phyloP scores from a whole-genome alignment of 2,113 vertebrate genomes.

The Conger conger region DNA sequence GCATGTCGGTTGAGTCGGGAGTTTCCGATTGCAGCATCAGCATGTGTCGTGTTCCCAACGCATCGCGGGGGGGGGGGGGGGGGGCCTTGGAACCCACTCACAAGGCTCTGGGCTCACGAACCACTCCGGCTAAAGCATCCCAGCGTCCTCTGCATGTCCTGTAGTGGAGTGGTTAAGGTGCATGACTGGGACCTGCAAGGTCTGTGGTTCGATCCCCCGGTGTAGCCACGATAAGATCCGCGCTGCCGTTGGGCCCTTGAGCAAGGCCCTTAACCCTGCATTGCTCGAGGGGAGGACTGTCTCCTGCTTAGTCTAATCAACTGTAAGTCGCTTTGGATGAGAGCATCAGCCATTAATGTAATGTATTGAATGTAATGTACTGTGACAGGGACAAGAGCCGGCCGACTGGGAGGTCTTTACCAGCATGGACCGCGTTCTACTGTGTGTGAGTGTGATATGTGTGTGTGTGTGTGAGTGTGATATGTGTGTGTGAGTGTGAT shows the following conservation, averaged over 20 bases:
- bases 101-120: slow-evolving; percentile 48
- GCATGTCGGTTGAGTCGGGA: not conserved
- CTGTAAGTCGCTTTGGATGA: no score
- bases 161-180: no score
- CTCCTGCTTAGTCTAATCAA: no score
- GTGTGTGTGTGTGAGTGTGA: slow-evolving; percentile 32
- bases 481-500: slow-evolving; percentile 19
- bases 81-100: not conserved
- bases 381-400: not conserved
- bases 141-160: slow-evolving; percentile 17
- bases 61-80: not conserved
- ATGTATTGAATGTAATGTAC: no score
- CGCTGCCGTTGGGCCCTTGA: no score
- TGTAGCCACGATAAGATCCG: no score
- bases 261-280: no score
- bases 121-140: slow-evolving; percentile 50
- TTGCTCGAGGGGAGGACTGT: no score
- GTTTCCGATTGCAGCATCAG: not conserved
- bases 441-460: slow-evolving; percentile 3
- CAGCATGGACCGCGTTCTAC: slow-evolving; percentile 2
- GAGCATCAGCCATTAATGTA: no score
- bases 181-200: no score
- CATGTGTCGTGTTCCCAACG: not conserved
- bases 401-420: slow-evolving; percentile 3
- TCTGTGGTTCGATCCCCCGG: no score